Base-by-base conservation (phyloP, 2,888 invertebrate species). In the Phengaris arion region DNA sequence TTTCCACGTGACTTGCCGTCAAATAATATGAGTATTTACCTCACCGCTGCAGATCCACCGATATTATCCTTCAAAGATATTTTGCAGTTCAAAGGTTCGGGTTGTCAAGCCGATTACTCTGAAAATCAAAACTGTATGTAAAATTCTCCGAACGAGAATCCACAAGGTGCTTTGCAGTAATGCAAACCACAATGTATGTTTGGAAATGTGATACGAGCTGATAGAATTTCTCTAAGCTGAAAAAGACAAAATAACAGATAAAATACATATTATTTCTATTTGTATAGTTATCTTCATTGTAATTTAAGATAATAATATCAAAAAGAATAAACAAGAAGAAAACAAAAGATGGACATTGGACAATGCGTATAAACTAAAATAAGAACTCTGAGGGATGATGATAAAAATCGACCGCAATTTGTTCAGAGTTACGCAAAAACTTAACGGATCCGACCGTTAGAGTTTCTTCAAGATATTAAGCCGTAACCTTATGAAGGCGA, bases 391-490 rank as follows among this genome's bases (percentile, higher is more conserved):
- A 12, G 12, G 64, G 35, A 35, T 45, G 35, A 45, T 45, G 35
- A 64, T 64, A 45, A 64, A 70, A 15, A 51, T 70, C 51, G 70
- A 45, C n/a, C 54, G 48, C 45, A 74, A 75, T 74, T 74, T 57
- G 74, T 57, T 68, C 72, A 35, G 59, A 52, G 22, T n/a, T 57
- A 51, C 52, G 57, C 54, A 57, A 46, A 74, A 75, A 54, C 64
- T 75, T 78, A 72, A 35, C 45, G 74, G 64, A 76, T 75, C 77
- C 79, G 78, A 79, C 79, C 77, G 79, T 79, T 77, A 78, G 80
- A 81, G 80, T 79, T 77, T 78, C 79, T 83, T 83, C 81, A 83
- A 83, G 83, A 83, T 85, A 85, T 84, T 83, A 83, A 83, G 80
- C 78, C 78, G 76, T 81, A 81, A 82, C 78, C 80, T 82, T 80